phyloP scores from a whole-genome alignment of 1,140 invertebrate species.

The Wasmannia auropunctata region DNA sequence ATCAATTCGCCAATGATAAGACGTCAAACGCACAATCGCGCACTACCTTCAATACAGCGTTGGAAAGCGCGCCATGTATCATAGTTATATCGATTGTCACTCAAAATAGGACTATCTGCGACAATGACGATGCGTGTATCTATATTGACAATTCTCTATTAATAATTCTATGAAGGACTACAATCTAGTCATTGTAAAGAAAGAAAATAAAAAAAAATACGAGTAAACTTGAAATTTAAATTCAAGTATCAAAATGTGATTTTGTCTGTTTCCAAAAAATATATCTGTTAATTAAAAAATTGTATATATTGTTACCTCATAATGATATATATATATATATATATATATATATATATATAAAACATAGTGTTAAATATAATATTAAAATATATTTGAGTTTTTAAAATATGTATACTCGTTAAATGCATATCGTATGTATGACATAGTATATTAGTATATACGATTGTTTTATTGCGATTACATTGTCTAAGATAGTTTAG shows the following conservation, averaged over 20 bases:
- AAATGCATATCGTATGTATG: neutral
- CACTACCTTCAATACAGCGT: neutral
- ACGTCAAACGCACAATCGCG: conserved; percentile 48
- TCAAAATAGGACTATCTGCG: conserved; percentile 27
- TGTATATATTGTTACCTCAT: neutral
- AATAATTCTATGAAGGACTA: neutral
- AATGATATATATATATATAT: neutral
- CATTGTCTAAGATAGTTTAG: neutral
- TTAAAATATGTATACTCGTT: neutral
- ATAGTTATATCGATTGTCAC: conserved; percentile 40
- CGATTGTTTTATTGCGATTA: no score
- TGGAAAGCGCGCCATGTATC: neutral
- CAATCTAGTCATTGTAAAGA: neutral
- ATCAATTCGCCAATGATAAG: conserved; percentile 33
- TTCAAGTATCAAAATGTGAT: neutral
- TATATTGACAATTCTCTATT: neutral
- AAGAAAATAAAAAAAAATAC: neutral
- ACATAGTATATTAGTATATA: no score
- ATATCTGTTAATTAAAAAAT: neutral
- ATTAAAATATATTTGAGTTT: neutral
- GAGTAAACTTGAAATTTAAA: neutral
- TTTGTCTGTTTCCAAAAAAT: neutral
- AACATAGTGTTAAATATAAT: neutral
- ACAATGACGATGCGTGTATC: neutral
- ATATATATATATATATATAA: neutral